Percentiles rank a stretch among this genome's conserved stretches.
Conservation (phyloP, 1,140 invertebrate genomes). For the Drosophila tsacasi region DNA sequence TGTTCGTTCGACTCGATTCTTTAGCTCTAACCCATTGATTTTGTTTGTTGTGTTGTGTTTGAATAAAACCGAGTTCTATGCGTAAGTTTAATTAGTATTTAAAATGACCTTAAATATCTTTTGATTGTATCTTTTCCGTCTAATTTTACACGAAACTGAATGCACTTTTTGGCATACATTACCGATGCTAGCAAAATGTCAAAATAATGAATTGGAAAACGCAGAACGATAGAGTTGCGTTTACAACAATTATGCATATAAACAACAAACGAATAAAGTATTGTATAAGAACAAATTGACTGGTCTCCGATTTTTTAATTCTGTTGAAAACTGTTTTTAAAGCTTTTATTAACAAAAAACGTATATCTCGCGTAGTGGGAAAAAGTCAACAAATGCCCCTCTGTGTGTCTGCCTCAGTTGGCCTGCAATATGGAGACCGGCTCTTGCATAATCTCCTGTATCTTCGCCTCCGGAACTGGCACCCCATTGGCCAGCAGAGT, state of each 20-base stretch:
- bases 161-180: slow-evolving; percentile 65
- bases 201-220: slow-evolving; percentile 73
- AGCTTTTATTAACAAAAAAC: slow-evolving; percentile 56
- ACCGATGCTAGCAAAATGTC: slow-evolving; percentile 73
- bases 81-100: slow-evolving; percentile 47
- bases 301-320: slow-evolving; percentile 8
- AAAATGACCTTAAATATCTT: slow-evolving; percentile 29
- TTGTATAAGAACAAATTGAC: slow-evolving; percentile 58
- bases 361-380: background rate
- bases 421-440: slow-evolving; percentile 76
- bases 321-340: slow-evolving; percentile 6
- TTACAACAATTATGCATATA: slow-evolving; percentile 79
- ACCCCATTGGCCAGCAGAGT: slow-evolving; percentile 75
- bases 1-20: slow-evolving; percentile 12
- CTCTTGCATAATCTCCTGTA: slow-evolving; percentile 82
- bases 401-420: slow-evolving; percentile 30
- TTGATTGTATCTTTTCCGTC: slow-evolving; percentile 50
- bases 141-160: slow-evolving; percentile 47
- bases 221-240: slow-evolving; percentile 60
- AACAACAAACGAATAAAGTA: slow-evolving; percentile 79
- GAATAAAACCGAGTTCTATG: slow-evolving; percentile 32
- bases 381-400: slow-evolving; percentile 48
- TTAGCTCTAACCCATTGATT: slow-evolving; percentile 33
- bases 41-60: slow-evolving; percentile 46
- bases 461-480: slow-evolving; percentile 77